Evolutionary conservation across 2,888 invertebrate genomes (phyloP).

Genomic region (Drosophila paracracens): DNA sequence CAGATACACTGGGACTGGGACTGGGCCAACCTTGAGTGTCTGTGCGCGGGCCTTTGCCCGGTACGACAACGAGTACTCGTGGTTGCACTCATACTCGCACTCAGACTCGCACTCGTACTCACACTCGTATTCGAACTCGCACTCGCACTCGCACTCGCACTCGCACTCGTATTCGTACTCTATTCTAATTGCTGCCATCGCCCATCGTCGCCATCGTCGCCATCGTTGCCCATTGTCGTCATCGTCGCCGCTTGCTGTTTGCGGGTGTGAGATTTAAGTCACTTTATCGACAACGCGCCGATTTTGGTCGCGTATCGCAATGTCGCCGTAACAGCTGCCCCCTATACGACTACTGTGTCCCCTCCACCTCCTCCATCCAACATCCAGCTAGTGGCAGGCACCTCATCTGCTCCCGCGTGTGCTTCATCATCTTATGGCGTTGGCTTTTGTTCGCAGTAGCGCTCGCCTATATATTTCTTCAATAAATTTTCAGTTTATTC

Average conservation of each 20-base stretch:
- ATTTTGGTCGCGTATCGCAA: slow-evolving; percentile 68
- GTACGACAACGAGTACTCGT: slow-evolving; percentile 29
- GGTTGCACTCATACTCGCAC: slow-evolving; percentile 22
- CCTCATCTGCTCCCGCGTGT: slow-evolving; percentile 23
- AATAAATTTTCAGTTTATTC: slow-evolving; percentile 82
- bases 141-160: slow-evolving; percentile 14
- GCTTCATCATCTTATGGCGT: slow-evolving; percentile 53
- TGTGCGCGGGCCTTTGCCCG: slow-evolving; percentile 43
- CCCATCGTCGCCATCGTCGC: slow-evolving; percentile 42
- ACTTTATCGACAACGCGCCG: slow-evolving; percentile 77
- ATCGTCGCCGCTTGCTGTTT: slow-evolving; percentile 35
- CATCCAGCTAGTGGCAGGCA: slow-evolving; percentile 4
- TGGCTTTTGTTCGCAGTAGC: slow-evolving; percentile 55
- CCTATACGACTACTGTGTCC: not conserved
- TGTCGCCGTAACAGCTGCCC: slow-evolving; percentile 50
- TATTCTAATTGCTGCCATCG: slow-evolving; percentile 73
- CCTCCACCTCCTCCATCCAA: not conserved
- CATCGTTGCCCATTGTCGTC: slow-evolving; percentile 33
- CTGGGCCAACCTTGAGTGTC: slow-evolving; percentile 63
- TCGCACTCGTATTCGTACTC: slow-evolving; percentile 45
- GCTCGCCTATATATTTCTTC: slow-evolving; percentile 79
- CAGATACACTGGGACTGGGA: slow-evolving; percentile 46
- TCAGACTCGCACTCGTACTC: slow-evolving; percentile 34
- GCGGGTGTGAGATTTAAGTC: slow-evolving; percentile 83
- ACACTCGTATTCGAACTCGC: slow-evolving; percentile 15